Evolutionary conservation across 2,888 invertebrate genomes (phyloP).

Genomic region (Caenorhabditis sinica): DNA sequence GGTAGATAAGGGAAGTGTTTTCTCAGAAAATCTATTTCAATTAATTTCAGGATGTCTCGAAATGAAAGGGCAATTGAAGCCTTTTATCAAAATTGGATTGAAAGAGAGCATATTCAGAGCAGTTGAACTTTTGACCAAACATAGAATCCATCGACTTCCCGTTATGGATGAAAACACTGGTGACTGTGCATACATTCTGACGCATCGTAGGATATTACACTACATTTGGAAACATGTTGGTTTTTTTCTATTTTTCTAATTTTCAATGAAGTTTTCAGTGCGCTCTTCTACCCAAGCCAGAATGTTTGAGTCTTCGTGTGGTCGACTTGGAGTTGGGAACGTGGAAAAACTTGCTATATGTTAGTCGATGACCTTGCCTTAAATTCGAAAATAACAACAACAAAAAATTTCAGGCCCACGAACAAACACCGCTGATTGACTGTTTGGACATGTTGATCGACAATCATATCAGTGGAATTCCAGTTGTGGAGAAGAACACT

Average conservation of each 20-base stretch:
- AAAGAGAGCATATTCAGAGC: conserved; percentile 70
- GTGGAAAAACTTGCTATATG: conserved; percentile 68
- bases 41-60: conserved; percentile 48
- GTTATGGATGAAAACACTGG: conserved; percentile 70
- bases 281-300: conserved; percentile 67
- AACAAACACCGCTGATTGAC: conserved; percentile 68
- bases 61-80: conserved; percentile 65
- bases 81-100: conserved; percentile 67
- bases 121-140: conserved; percentile 57
- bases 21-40: not conserved
- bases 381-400: conserved; percentile 19
- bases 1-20: conserved; percentile 15
- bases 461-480: conserved; percentile 71
- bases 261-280: conserved; percentile 50
- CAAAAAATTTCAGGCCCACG: conserved; percentile 57
- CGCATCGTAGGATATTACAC: conserved; percentile 70
- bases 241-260: not conserved
- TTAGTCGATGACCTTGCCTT: conserved; percentile 36
- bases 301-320: conserved; percentile 56
- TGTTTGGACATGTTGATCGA: conserved; percentile 71
- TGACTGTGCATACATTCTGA: conserved; percentile 74
- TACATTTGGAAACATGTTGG: conserved; percentile 70
- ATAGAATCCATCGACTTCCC: conserved; percentile 71
- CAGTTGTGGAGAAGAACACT: conserved; percentile 64
- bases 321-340: conserved; percentile 65